These are phyloP conservation scores for Timema podura DNA, from an alignment of 2,888 invertebrate species.

Conservation along the genomic window DNA sequence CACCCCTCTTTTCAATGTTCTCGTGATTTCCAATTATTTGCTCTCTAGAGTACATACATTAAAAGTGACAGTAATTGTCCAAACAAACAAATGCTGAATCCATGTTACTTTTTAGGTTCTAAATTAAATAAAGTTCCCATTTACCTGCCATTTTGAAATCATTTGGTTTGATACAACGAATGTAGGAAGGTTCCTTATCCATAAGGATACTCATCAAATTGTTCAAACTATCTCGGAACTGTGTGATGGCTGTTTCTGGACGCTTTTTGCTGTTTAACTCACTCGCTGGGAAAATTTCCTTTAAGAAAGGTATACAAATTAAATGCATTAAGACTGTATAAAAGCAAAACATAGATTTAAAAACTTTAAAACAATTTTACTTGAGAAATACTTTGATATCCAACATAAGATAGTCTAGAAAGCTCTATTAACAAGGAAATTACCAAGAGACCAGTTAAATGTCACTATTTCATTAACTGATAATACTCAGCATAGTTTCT, in stretches of 20 bases:
- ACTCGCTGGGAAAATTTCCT: slow-evolving; percentile 56
- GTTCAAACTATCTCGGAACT: slow-evolving; percentile 83
- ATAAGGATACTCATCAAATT: slow-evolving; percentile 85
- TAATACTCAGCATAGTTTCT: too few relatives aligned
- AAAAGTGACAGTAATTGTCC: neutral
- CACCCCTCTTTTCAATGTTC: too few relatives aligned
- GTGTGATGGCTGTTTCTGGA: slow-evolving; percentile 85
- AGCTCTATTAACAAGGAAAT: too few relatives aligned
- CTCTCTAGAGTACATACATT: neutral
- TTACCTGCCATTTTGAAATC: slow-evolving; percentile 47
- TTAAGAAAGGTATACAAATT: slow-evolving; percentile 12
- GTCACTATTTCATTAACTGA: too few relatives aligned
- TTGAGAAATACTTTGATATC: too few relatives aligned
- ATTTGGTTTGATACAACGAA: slow-evolving; percentile 92
- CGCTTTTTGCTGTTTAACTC: slow-evolving; percentile 73
- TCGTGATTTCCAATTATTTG: neutral
- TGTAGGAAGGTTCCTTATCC: slow-evolving; percentile 90
- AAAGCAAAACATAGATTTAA: too few relatives aligned
- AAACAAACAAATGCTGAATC: neutral
- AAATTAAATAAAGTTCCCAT: neutral
- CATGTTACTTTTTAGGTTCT: slow-evolving; percentile 9
- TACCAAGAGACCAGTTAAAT: too few relatives aligned
- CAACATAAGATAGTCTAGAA: too few relatives aligned
- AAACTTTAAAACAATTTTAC: too few relatives aligned
- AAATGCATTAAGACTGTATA: too few relatives aligned